Percentiles rank a stretch among this genome's conserved stretches.
Evolutionary conservation across 2,113 vertebrate species (phyloP).

Genomic region (Strigops habroptila): DNA sequence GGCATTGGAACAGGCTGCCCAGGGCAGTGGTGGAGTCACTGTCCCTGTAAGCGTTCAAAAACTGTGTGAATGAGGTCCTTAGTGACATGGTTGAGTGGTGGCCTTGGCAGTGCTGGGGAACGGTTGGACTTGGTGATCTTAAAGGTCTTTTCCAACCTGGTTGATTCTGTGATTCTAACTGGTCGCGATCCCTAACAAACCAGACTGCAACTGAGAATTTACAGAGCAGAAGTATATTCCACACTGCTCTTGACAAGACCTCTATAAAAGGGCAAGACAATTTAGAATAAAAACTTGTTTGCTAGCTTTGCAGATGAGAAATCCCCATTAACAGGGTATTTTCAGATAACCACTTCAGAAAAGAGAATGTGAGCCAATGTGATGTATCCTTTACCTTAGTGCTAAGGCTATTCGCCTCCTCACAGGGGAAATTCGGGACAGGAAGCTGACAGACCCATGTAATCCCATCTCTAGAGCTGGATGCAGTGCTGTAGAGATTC

Average conservation of each 20-base stretch:
- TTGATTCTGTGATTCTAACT: not conserved
- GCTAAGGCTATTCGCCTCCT: not conserved
- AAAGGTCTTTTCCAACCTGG: not conserved
- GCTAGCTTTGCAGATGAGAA: not conserved
- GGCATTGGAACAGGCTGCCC: not conserved
- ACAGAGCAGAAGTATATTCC: not conserved
- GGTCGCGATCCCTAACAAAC: not conserved
- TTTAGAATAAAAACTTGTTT: not conserved
- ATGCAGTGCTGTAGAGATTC: not conserved
- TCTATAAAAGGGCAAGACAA: not conserved
- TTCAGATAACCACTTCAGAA: not conserved
- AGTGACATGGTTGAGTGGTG: not conserved
- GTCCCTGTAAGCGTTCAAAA: not conserved
- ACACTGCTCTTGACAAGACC: not conserved
- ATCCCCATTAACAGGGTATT: not conserved
- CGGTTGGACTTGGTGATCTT: not conserved
- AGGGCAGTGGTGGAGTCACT: not conserved
- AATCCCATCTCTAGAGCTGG: not conserved
- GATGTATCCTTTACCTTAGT: not conserved
- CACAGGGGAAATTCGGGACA: not conserved
- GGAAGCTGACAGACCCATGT: fast-evolving
- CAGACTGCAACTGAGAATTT: not conserved
- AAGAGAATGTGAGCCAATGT: not conserved
- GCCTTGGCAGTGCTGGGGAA: not conserved
- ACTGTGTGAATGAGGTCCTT: not conserved